Base-by-base conservation (phyloP, 2,113 vertebrate genomes). In the Mystacornis crossleyi region DNA sequence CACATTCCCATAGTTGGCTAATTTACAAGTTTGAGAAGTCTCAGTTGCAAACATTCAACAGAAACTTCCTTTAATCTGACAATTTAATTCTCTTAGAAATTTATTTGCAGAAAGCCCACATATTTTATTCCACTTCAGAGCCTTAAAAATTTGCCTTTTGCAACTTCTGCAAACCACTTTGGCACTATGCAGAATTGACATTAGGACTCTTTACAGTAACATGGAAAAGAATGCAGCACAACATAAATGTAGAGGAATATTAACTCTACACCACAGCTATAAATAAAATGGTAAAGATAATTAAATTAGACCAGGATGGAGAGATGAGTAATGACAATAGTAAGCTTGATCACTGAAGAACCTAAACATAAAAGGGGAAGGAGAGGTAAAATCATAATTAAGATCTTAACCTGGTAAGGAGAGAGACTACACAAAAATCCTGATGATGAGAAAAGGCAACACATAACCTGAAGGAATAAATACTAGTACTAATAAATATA, bases 71-170 rank as follows among this genome's bases (percentile, higher is more conserved):
- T 94, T 89, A 77, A 95, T 89, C 64, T 77, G 83, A 90, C 93
- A 95, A 89, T 23, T 89, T 86, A 80, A 96, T 92, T 95, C 45
- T 77, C 80, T 69, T 55, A 94, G 42, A 88, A 86, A 72, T 90
- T 92, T 28, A 94, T 91, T 95, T 92, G 69, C 50, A 86, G 62
- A 89, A 94, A 69, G 25, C 14, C 20, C 29, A 40, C 2, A 4
- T 83, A 89, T 29, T 84, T 89, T 45, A 86, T 45, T 89, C 42
- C 18, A 62, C 19, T 62, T 74, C 65, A 78, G 65, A 78, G 65
- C 47, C 87, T 86, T 42, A 71, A 78, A 71, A 84, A 53, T 62
- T 50, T 78, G 65, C 15, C 62, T 92, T 86, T 12, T 88, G 47
- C 61, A 88, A 60, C 26, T 90, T 85, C 43, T 51, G 79, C 34